These are phyloP conservation scores for Gastrophysa polygoni DNA, from an alignment of 2,888 invertebrate genomes.

Conservation along the genomic window DNA sequence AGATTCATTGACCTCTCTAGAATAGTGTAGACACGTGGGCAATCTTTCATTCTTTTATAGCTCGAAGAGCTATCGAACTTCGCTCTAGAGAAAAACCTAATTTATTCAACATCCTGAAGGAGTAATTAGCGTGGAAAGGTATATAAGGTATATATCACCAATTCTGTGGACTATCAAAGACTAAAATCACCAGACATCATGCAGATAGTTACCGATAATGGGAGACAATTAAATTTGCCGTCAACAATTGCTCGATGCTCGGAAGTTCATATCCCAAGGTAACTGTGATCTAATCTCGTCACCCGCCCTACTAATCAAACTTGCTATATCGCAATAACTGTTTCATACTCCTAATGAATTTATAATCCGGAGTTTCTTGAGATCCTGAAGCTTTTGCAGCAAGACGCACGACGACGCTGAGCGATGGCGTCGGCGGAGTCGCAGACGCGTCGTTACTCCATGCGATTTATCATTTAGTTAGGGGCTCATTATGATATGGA, in stretches of 20 bases:
- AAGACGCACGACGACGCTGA: slow-evolving; percentile 45
- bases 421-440: slow-evolving; percentile 52
- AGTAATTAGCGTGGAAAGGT: too few relatives aligned
- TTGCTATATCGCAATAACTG: slow-evolving; percentile 50
- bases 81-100: too few relatives aligned
- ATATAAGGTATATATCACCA: not conserved
- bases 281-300: slow-evolving; percentile 53
- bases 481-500: slow-evolving; percentile 57
- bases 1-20: too few relatives aligned
- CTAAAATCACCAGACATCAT: slow-evolving; percentile 36
- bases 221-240: slow-evolving; percentile 46
- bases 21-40: too few relatives aligned
- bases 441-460: slow-evolving; percentile 58
- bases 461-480: slow-evolving; percentile 59
- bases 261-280: slow-evolving; percentile 54
- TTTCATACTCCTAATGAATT: slow-evolving; percentile 53
- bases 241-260: slow-evolving; percentile 42
- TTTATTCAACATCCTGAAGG: too few relatives aligned
- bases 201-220: slow-evolving; percentile 45
- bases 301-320: slow-evolving; percentile 45
- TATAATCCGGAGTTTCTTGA: slow-evolving; percentile 46
- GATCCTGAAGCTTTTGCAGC: slow-evolving; percentile 43
- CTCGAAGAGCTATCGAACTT: too few relatives aligned
- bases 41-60: too few relatives aligned
- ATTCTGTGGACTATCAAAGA: slow-evolving; percentile 14